Evolutionary conservation across 2,113 vertebrate species (phyloP).

Genomic region (Salvelinus namaycush): DNA sequence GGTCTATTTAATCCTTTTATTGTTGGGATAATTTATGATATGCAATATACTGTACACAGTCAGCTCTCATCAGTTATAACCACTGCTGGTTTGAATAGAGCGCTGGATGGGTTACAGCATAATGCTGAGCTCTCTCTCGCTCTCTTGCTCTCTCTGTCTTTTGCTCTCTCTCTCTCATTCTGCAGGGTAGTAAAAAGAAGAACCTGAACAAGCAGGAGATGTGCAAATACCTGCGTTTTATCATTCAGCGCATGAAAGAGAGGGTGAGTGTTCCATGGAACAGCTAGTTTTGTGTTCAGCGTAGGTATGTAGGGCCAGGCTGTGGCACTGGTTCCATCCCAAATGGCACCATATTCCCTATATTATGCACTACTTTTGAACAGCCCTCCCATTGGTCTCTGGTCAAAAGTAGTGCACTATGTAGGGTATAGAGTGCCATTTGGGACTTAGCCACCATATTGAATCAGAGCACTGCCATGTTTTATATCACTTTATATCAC

Average conservation of each 20-base stretch:
- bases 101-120: background rate
- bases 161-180: slow-evolving; percentile 22
- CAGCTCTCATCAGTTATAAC: too few relatives aligned
- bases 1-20: too few relatives aligned
- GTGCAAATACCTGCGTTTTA: slow-evolving; percentile 94
- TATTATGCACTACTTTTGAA: too few relatives aligned
- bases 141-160: too few relatives aligned
- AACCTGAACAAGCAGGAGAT: slow-evolving; percentile 95
- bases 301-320: background rate
- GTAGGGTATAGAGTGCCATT: too few relatives aligned
- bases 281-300: background rate
- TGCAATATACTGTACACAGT: background rate
- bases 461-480: background rate
- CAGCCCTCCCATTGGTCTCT: too few relatives aligned
- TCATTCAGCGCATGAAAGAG: slow-evolving; percentile 98
- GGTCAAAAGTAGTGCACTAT: too few relatives aligned
- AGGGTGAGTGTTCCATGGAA: slow-evolving; percentile 77
- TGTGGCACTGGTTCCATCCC: background rate
- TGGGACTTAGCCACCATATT: too few relatives aligned
- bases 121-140: background rate
- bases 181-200: slow-evolving; percentile 97
- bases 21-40: background rate
- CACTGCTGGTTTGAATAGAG: background rate
- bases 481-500: slow-evolving; percentile 1
- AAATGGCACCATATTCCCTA: too few relatives aligned